phyloP scores from a whole-genome alignment of 2,797 vertebrate species.

The Platyrinchus mystaceus region DNA sequence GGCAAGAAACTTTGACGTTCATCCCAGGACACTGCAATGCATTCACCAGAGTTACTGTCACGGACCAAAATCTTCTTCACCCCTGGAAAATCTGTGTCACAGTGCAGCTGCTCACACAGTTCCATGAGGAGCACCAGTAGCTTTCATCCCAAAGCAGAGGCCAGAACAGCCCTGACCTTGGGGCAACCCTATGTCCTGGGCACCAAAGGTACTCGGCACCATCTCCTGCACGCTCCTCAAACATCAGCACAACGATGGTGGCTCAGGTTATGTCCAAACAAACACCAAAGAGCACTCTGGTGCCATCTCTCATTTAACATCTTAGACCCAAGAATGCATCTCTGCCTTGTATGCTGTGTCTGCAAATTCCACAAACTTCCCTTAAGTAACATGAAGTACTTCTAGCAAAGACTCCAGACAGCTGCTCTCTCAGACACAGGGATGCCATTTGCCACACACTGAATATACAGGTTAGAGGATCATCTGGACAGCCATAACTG shows the following conservation, averaged over 20 bases:
- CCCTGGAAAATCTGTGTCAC: background rate
- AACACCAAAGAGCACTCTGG: background rate
- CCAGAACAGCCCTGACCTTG: background rate
- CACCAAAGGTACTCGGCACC: fast-evolving
- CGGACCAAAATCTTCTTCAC: background rate
- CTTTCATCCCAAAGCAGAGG: background rate
- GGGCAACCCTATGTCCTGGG: background rate
- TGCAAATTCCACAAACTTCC: background rate
- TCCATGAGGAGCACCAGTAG: background rate
- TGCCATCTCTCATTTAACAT: background rate
- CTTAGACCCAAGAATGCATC: background rate
- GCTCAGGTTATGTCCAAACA: background rate
- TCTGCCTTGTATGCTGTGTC: background rate
- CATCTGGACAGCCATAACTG: background rate
- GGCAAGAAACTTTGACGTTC: background rate
- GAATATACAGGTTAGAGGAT: background rate
- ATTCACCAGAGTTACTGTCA: background rate
- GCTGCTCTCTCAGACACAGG: background rate
- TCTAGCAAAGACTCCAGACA: background rate
- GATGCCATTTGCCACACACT: background rate
- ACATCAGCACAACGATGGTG: background rate
- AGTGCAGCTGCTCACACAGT: background rate
- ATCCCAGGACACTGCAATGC: background rate
- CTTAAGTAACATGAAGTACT: background rate
- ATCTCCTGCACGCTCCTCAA: background rate